Conservation (phyloP, 2,797 vertebrate genomes). For the Apogon talboti region DNA sequence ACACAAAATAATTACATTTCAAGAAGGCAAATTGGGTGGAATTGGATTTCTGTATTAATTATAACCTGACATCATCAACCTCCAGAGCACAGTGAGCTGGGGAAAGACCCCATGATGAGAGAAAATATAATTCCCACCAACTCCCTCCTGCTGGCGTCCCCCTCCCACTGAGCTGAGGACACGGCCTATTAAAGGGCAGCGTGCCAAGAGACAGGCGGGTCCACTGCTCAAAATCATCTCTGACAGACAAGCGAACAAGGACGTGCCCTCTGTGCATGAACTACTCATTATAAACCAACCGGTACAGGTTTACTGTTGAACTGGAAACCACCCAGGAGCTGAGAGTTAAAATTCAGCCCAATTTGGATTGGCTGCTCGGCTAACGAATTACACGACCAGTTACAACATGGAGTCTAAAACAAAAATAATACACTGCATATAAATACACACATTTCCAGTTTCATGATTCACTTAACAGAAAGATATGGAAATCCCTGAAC, state of each 20-base stretch:
- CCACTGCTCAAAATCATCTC: constrained; percentile 49
- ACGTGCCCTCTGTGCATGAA: constrained; percentile 16
- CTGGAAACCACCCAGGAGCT: background rate
- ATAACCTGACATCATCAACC: constrained; percentile 76
- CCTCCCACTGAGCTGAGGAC: constrained; percentile 71
- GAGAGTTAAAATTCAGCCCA: constrained; percentile 15
- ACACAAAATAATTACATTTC: constrained; percentile 74
- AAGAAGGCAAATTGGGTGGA: constrained; percentile 72
- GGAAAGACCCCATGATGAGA: constrained; percentile 74
- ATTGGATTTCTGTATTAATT: constrained; percentile 83
- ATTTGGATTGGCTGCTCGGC: background rate
- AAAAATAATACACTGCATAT: constrained; percentile 9
- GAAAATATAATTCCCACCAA: constrained; percentile 77
- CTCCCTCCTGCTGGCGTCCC: constrained; percentile 58
- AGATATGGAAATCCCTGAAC: constrained; percentile 66
- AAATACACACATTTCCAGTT: constrained; percentile 36
- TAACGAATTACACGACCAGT: background rate
- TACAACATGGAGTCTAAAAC: constrained; percentile 18
- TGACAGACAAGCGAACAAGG: constrained; percentile 40
- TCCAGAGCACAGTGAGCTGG: constrained; percentile 62
- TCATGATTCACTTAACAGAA: constrained; percentile 31
- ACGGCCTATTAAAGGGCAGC: constrained; percentile 56
- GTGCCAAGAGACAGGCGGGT: constrained; percentile 19
- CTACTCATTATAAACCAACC: constrained; percentile 2
- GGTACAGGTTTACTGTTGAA: constrained; percentile 6